Evolutionary conservation across 2,797 vertebrate genomes (phyloP).

Genomic region (Lerista edwardsae): DNA sequence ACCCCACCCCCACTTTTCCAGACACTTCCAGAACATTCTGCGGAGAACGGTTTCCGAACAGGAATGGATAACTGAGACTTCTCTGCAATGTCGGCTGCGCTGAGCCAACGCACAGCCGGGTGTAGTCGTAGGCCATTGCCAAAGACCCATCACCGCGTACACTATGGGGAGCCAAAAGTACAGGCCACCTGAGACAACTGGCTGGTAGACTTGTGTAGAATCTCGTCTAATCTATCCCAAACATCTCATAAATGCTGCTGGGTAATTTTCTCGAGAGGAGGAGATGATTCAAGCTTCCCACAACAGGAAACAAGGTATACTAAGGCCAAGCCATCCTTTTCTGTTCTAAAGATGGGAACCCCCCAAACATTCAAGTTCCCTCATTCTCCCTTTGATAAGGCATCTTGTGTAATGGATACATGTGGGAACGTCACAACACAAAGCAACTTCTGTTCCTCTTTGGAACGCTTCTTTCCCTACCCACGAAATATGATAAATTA

Average conservation of each 20-base stretch:
- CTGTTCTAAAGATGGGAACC: constrained; percentile 37
- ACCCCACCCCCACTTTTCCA: no score
- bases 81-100: constrained; percentile 21
- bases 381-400: constrained; percentile 69
- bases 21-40: constrained; percentile 19
- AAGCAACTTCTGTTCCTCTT: constrained; percentile 66
- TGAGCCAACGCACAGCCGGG: neutral
- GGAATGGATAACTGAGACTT: constrained; percentile 10
- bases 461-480: constrained; percentile 54
- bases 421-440: constrained; percentile 66
- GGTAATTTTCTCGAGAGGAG: constrained; percentile 26
- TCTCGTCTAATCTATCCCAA: constrained; percentile 53
- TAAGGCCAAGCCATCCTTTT: constrained; percentile 57
- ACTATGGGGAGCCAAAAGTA: constrained; percentile 49
- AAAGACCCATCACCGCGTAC: neutral
- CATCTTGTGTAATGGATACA: constrained; percentile 74
- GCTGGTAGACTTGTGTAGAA: constrained; percentile 2
- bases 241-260: constrained; percentile 38
- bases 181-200: constrained; percentile 39
- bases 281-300: neutral
- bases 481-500: constrained; percentile 77
- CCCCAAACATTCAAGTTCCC: constrained; percentile 60
- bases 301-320: constrained; percentile 47
- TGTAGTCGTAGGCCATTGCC: no score
- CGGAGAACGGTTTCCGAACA: constrained; percentile 39